These are phyloP conservation scores for Microchirus variegatus DNA, from an alignment of 2,797 vertebrate genomes.

Conservation along the genomic window DNA sequence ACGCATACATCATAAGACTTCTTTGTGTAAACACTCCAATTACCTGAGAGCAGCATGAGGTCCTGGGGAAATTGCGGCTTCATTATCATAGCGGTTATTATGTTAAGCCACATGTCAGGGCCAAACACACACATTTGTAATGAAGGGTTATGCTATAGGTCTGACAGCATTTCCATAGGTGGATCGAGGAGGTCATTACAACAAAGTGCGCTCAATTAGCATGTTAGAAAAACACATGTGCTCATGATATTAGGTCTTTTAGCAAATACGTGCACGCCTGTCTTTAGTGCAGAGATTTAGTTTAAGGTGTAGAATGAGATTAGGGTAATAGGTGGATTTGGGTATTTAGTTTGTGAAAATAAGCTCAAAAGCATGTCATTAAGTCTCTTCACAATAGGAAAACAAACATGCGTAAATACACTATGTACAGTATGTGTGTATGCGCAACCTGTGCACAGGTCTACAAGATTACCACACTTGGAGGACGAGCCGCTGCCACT, in stretches of 20 bases:
- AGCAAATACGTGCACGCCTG: not conserved
- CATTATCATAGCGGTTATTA: constrained; percentile 78
- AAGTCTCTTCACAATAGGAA: no score
- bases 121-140: constrained; percentile 39
- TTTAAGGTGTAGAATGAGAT: no score
- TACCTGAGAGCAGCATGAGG: constrained; percentile 71
- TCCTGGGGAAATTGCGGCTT: constrained; percentile 65
- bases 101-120: constrained; percentile 62
- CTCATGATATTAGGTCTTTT: constrained; percentile 2
- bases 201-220: constrained; percentile 33
- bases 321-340: no score
- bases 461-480: no score
- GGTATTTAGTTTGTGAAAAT: no score
- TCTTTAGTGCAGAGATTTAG: not conserved
- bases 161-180: constrained; percentile 41
- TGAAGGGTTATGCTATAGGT: constrained; percentile 30
- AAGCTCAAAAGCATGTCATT: no score
- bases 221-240: constrained; percentile 16
- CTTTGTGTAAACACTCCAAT: constrained; percentile 73
- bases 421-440: no score
- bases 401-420: no score
- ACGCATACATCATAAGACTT: constrained; percentile 25
- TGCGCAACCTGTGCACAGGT: no score
- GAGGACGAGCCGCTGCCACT: no score
- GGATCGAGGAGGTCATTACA: constrained; percentile 25